Base-by-base conservation (phyloP, 2,113 vertebrate genomes). In the Oryzias melastigma region DNA sequence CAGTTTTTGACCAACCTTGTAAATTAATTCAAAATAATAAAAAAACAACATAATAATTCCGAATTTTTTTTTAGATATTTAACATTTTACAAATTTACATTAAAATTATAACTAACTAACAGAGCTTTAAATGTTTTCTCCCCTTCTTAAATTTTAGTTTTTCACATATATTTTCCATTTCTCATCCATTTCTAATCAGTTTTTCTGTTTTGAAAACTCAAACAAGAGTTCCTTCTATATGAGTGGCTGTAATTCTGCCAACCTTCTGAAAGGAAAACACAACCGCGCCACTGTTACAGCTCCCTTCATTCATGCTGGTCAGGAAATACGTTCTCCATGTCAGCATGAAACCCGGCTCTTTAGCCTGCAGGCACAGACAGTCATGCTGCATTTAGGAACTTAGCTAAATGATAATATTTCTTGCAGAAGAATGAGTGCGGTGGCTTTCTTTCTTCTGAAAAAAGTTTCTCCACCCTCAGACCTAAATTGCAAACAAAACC, bases 221-320 rank as follows among this genome's bases (percentile, higher is more conserved):
- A 73, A 44, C 27, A 6, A 22, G 13, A 22, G 48, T 24, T 67
- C 65, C 17, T 51, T 57, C 55, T 46, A 71, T 66, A 27, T 46
- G 42, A 17, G 16, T 12, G 51, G 45, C 52, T 51, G 64, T 61
- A 27, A 27, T 40, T 65, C 51, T 40, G 22, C 58, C 64, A 58
- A 55, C 68, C 54, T 60, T 49, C 56, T 70, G 66, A 55, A 62
- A 19, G 60, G 54, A 52, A 64, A 69, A 70, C 73, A 81, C 77
- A 81, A 63, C 85, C 79, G 77, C 79, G 69, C 66, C 67, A 68
- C 74, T 82, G 75, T 77, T 76, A 81, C 65, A 79, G 58, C 68
- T 63, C 40, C 25, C 62, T 57, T 81, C 63, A 64, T 81, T 85
- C 68, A 73, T 75, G 75, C 50, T 13, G 22, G 7, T 58, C 59